A percentile compares a stretch with the other conserved stretches of the same genome.
Conservation (phyloP, 2,888 invertebrate genomes). For the Apantesis nais region DNA sequence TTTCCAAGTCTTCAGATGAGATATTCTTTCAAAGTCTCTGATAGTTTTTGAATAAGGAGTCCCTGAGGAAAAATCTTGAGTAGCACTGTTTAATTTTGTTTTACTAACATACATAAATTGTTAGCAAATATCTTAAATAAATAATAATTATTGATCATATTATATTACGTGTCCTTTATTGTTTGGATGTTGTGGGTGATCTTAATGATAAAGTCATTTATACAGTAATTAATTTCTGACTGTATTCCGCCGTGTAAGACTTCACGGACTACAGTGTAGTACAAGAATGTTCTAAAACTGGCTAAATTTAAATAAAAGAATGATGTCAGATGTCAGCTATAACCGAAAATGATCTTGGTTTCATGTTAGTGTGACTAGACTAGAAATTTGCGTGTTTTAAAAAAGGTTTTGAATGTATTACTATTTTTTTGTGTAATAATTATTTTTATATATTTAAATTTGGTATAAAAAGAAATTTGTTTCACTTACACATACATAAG, state of each 20-base stretch:
- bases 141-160: conserved; percentile 9
- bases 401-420: neutral
- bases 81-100: neutral
- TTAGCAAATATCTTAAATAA: conserved; percentile 6
- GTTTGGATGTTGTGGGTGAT: neutral
- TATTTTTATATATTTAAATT: neutral
- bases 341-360: neutral
- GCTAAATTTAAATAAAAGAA: neutral
- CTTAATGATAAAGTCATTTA: conserved; percentile 6
- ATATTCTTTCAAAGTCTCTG: neutral
- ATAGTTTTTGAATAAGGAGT: conserved; percentile 14
- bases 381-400: neutral
- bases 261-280: neutral
- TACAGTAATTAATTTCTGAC: neutral
- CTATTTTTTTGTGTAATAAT: no score
- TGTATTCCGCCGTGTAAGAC: neutral
- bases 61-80: conserved; percentile 1
- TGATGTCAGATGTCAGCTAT: neutral
- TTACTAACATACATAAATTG: neutral
- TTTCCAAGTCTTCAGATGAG: neutral
- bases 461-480: no score
- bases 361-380: neutral
- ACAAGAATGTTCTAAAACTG: neutral
- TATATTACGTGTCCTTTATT: conserved; percentile 7
- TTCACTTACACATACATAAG: no score